Evolutionary conservation across 2,888 invertebrate genomes (phyloP).

Genomic region (Mongoloraphidia duomilia): DNA sequence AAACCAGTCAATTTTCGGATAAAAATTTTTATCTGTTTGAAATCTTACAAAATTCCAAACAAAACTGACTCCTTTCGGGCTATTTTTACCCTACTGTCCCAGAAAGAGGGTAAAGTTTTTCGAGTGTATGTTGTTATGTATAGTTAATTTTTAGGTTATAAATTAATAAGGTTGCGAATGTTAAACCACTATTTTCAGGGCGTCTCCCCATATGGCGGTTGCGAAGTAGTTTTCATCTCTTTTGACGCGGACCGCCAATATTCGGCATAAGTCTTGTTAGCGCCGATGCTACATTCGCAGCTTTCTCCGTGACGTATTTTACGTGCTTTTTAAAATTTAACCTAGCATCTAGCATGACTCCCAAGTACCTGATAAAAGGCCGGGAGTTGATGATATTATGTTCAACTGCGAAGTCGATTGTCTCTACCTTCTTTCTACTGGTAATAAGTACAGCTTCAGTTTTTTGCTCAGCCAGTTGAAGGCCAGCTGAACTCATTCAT

Average conservation of each 20-base stretch:
- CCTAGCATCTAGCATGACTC: not conserved
- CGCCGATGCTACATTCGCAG: slow-evolving; percentile 4
- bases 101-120: too few relatives aligned
- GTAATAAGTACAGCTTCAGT: too few relatives aligned
- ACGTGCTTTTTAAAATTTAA: not conserved
- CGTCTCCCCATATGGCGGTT: slow-evolving; percentile 10
- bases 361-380: not conserved
- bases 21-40: too few relatives aligned
- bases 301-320: too few relatives aligned
- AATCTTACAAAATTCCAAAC: too few relatives aligned
- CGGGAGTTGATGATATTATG: not conserved
- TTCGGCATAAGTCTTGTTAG: slow-evolving; percentile 13
- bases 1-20: too few relatives aligned
- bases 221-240: slow-evolving; percentile 11
- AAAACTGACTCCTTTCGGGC: too few relatives aligned
- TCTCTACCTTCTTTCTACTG: not conserved
- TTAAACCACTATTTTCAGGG: not conserved
- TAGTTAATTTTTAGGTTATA: too few relatives aligned
- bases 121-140: too few relatives aligned
- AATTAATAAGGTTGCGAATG: too few relatives aligned
- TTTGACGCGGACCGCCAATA: slow-evolving; percentile 11
- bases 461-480: too few relatives aligned
- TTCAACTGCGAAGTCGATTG: not conserved
- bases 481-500: not conserved
- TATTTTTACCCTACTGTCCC: too few relatives aligned